A percentile compares a stretch with the other conserved stretches of the same genome.
These are phyloP conservation scores for Euglossa dilemma DNA, from an alignment of 1,140 invertebrate genomes.

Conservation along the genomic window DNA sequence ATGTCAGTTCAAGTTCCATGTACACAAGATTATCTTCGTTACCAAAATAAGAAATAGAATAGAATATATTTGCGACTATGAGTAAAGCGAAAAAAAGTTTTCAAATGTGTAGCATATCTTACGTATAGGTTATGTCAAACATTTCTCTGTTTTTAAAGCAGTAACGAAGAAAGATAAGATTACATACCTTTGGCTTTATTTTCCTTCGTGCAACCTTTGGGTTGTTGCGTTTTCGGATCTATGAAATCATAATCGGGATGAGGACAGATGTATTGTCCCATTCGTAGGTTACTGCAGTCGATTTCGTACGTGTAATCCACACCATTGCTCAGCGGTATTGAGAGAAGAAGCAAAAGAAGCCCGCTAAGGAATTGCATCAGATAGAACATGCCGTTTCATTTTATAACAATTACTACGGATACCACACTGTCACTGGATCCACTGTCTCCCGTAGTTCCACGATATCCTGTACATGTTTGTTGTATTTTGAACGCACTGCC, in stretches of 20 bases:
- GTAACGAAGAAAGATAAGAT: neutral
- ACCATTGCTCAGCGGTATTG: constrained; percentile 58
- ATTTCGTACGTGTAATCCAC: constrained; percentile 70
- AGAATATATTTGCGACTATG: too few species aligned
- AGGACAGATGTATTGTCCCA: constrained; percentile 94
- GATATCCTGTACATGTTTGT: constrained; percentile 42
- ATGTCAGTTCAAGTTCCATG: neutral
- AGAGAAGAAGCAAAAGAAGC: constrained; percentile 46
- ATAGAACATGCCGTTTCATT: constrained; percentile 67
- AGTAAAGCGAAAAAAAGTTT: neutral
- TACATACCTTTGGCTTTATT: constrained; percentile 89
- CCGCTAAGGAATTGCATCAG: constrained; percentile 57
- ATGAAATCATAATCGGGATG: constrained; percentile 91
- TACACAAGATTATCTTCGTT: neutral
- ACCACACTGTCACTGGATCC: constrained; percentile 31
- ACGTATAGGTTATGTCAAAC: constrained; percentile 29
- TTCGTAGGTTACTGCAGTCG: constrained; percentile 88
- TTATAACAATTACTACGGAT: constrained; percentile 54
- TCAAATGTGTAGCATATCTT: neutral
- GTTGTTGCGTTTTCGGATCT: constrained; percentile 95
- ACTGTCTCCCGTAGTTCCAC: neutral
- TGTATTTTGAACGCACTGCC: constrained; percentile 54
- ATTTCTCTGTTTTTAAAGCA: neutral
- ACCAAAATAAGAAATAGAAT: neutral
- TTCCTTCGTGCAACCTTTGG: constrained; percentile 89